Base-by-base conservation (phyloP, 2,113 vertebrate genomes). In the Lophochroa leadbeateri region DNA sequence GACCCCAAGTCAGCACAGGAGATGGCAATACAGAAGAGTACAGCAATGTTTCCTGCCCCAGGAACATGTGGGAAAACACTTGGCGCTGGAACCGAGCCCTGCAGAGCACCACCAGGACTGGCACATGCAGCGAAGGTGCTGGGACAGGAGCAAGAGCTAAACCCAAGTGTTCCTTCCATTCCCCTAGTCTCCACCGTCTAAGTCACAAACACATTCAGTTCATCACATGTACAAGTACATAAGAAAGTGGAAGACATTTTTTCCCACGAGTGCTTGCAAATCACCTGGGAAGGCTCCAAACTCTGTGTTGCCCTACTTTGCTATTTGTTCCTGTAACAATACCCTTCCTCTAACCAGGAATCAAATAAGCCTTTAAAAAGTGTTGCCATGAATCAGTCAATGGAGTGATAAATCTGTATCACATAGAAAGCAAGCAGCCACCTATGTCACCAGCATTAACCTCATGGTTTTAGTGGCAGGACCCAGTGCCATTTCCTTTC, bases 311-410 rank as follows among this genome's bases (percentile, higher is more conserved):
- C 60, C 85, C 70, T 87, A 58, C 68, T 89, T 75, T 46, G 50
- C 28, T 65, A 69, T 71, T 92, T 79, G 52, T 75, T 82, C 74
- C 82, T 79, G 4, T 37, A 82, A 87, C 87, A 91, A 72, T 63
- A 71, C 44, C 80, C 65, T 87, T 85, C 58, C 47, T 77, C 94
- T 87, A 96, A 89, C 41, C 33, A 78, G 7, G 37, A 89, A 92
- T 91, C 92, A 95, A 82, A 71, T 4, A 88, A 78, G 58, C 55
- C 81, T 75, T 95, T 92, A 89, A 93, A 94, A 93, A 95, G 55
- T 11, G 44, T 64, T 90, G 75, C 74, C 76, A 75, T 41, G 58
- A 86, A 82, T 86, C 94, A 95, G 90, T 64, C 79, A 93, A 50
- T 9, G 67, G 76, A 93, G 67, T 37, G 47, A 96, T 86, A 95